These are phyloP conservation scores for Volucella bombylans DNA, from an alignment of 2,888 invertebrate species.

Conservation along the genomic window DNA sequence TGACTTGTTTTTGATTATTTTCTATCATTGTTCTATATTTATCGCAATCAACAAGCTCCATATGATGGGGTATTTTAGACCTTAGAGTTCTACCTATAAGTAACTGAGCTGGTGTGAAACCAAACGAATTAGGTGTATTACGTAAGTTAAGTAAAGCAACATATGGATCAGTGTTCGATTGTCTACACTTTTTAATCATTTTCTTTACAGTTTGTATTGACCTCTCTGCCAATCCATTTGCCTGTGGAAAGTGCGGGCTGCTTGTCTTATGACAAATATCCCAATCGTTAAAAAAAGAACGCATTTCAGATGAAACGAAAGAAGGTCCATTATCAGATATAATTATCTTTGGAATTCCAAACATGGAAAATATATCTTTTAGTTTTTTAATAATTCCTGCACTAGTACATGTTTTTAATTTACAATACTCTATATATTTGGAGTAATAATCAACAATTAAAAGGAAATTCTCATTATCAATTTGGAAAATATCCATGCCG, in stretches of 20 bases:
- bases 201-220: conserved; percentile 65
- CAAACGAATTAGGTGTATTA: conserved; percentile 10
- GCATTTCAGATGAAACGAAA: conserved; percentile 58
- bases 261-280: conserved; percentile 62
- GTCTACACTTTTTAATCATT: conserved; percentile 46
- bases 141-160: conserved; percentile 21
- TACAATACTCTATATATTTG: conserved; percentile 67
- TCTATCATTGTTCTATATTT: neutral
- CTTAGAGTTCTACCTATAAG: conserved; percentile 20
- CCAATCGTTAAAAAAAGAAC: conserved; percentile 57
- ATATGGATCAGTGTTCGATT: conserved; percentile 48
- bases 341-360: conserved; percentile 66
- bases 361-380: conserved; percentile 27
- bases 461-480: conserved; percentile 53
- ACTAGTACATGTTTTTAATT: conserved; percentile 39
- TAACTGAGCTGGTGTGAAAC: conserved; percentile 7
- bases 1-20: neutral
- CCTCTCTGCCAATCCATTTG: conserved; percentile 71
- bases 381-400: conserved; percentile 34
- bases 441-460: conserved; percentile 55
- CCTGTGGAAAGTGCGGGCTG: conserved; percentile 63
- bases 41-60: neutral
- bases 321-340: conserved; percentile 59
- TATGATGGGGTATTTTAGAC: conserved; percentile 14
- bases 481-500: conserved; percentile 56